Conservation (phyloP, 2,888 invertebrate genomes). For the Leptinotarsa peninsularis region DNA sequence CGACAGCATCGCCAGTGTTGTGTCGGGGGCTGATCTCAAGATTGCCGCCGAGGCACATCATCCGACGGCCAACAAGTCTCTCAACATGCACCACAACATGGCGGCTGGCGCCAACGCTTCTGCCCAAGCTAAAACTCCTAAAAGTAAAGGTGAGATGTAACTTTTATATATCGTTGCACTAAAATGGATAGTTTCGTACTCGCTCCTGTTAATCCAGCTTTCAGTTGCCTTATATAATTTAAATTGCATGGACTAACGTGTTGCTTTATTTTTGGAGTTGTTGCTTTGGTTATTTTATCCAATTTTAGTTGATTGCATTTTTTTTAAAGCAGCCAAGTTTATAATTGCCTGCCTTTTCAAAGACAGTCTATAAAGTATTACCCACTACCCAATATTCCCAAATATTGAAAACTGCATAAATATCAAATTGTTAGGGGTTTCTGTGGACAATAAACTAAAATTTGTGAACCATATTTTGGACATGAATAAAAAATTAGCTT, state of each 20-base stretch:
- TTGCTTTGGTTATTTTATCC: no score
- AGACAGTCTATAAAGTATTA: no score
- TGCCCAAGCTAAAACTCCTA: slow-evolving; percentile 63
- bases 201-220: background rate
- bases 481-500: no score
- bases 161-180: slow-evolving; percentile 9
- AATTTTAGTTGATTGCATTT: no score
- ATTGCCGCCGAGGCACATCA: slow-evolving; percentile 44
- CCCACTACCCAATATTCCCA: no score
- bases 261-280: background rate
- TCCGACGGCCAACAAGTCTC: slow-evolving; percentile 57
- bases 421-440: no score
- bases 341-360: no score
- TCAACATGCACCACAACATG: slow-evolving; percentile 64
- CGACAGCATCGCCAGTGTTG: slow-evolving; percentile 71
- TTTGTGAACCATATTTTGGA: no score
- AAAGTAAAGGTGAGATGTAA: slow-evolving; percentile 64
- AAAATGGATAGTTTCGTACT: background rate
- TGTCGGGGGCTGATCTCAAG: slow-evolving; percentile 70
- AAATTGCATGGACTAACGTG: background rate
- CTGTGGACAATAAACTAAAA: no score
- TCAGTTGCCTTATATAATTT: background rate
- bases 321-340: no score
- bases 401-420: no score
- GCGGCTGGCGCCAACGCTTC: slow-evolving; percentile 58